Evolutionary conservation across 2,888 invertebrate genomes (phyloP).

Genomic region (Perdita meconis): DNA sequence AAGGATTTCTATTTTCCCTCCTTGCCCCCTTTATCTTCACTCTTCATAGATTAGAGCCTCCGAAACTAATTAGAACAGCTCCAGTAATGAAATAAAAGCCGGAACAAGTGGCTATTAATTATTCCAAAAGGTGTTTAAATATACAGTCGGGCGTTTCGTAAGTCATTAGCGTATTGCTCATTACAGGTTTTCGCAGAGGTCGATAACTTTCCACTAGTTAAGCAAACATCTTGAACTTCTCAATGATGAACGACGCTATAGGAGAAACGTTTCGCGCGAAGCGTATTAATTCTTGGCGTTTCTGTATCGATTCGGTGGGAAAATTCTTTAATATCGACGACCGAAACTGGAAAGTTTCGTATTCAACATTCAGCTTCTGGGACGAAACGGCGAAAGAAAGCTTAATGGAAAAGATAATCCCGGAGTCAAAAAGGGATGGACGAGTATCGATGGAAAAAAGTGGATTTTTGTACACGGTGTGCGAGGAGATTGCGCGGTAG

Average conservation of each 20-base stretch:
- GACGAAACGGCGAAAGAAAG: slow-evolving; percentile 28
- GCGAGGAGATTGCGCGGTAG: slow-evolving; percentile 36
- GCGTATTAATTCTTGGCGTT: slow-evolving; percentile 14
- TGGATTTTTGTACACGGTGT: slow-evolving; percentile 50
- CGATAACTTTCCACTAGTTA: background rate
- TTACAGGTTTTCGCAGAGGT: background rate
- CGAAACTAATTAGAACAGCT: no score
- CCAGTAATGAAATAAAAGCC: no score
- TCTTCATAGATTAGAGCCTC: no score
- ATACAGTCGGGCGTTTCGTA: no score
- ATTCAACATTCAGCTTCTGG: slow-evolving; percentile 28
- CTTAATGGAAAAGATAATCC: slow-evolving; percentile 42
- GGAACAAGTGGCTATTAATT: no score
- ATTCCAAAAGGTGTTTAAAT: no score
- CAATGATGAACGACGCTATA: background rate
- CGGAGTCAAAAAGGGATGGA: background rate
- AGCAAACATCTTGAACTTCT: background rate
- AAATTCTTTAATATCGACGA: slow-evolving; percentile 20
- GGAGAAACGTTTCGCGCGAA: background rate
- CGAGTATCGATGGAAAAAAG: background rate
- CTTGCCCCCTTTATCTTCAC: no score
- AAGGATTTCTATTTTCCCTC: no score
- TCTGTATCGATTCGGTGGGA: slow-evolving; percentile 9
- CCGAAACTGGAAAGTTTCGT: slow-evolving; percentile 32
- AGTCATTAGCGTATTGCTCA: background rate